These are phyloP conservation scores for Nilaparvata lugens DNA, from an alignment of 1,140 invertebrate species.

Conservation along the genomic window DNA sequence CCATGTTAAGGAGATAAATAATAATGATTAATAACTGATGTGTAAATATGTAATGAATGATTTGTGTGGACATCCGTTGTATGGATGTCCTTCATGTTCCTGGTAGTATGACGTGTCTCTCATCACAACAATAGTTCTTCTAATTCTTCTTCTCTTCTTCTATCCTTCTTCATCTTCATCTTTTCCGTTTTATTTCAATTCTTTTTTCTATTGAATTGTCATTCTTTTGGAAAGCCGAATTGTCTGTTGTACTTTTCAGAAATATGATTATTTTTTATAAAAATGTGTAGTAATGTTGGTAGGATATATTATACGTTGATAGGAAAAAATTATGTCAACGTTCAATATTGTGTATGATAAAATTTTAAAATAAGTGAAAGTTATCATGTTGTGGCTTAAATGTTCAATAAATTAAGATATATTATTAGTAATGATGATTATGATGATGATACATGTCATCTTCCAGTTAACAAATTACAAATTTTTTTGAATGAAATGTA, in stretches of 20 bases:
- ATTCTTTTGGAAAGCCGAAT: too few species aligned
- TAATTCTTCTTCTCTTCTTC: conserved; percentile 8
- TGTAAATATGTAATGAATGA: conserved; percentile 13
- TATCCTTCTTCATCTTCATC: conserved; percentile 11
- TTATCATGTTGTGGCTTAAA: conserved; percentile 11
- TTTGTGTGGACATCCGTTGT: conserved; percentile 21
- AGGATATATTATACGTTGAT: background rate
- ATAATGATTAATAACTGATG: conserved; percentile 14
- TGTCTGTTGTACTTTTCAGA: background rate
- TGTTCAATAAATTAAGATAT: background rate
- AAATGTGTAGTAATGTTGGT: conserved; percentile 1
- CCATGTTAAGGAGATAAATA: conserved; percentile 18
- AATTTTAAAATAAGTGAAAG: conserved; percentile 15
- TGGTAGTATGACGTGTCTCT: conserved; percentile 5
- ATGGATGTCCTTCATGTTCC: conserved; percentile 21
- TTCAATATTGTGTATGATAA: background rate
- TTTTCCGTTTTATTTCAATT: background rate
- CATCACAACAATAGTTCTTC: background rate
- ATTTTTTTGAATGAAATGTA: conserved; percentile 24
- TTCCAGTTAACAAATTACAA: conserved; percentile 17
- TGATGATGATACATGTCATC: conserved; percentile 8
- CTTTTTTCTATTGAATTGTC: background rate
- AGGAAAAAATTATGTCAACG: background rate
- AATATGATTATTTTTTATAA: background rate
- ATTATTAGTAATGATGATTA: background rate